Evolutionary conservation across 2,113 vertebrate species (phyloP).

Genomic region (Hucho hucho): DNA sequence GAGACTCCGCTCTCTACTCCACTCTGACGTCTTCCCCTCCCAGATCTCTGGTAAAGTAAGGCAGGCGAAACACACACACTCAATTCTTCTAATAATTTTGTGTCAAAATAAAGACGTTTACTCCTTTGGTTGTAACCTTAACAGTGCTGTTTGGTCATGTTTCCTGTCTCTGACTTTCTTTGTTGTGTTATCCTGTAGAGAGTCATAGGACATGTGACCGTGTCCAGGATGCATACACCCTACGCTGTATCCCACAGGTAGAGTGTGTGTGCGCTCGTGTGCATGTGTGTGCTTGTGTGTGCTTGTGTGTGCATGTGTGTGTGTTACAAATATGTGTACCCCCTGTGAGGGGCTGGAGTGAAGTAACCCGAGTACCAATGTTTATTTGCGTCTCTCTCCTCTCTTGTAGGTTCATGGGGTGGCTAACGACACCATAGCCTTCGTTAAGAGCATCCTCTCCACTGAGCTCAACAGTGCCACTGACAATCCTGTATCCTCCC

Average conservation of each 20-base stretch:
- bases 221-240: slow-evolving; percentile 81
- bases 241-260: slow-evolving; percentile 86
- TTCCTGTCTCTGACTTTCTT: slow-evolving; percentile 5
- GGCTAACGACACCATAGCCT: slow-evolving; percentile 82
- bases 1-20: slow-evolving; percentile 80
- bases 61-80: background rate
- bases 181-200: slow-evolving; percentile 58
- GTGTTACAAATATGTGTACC: too few species aligned
- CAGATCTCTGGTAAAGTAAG: slow-evolving; percentile 80
- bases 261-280: background rate
- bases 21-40: slow-evolving; percentile 82
- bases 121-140: background rate
- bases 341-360: too few species aligned
- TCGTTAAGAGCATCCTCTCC: slow-evolving; percentile 78
- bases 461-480: slow-evolving; percentile 85
- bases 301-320: background rate
- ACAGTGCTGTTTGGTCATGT: background rate
- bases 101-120: background rate
- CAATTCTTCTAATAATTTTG: too few species aligned
- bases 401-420: slow-evolving; percentile 79
- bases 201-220: slow-evolving; percentile 82
- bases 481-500: slow-evolving; percentile 82
- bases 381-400: background rate
- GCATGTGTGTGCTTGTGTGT: background rate
- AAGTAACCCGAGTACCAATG: too few species aligned